Evolutionary conservation across 2,797 vertebrate species (phyloP).

Genomic region (Falco novaeseelandiae): DNA sequence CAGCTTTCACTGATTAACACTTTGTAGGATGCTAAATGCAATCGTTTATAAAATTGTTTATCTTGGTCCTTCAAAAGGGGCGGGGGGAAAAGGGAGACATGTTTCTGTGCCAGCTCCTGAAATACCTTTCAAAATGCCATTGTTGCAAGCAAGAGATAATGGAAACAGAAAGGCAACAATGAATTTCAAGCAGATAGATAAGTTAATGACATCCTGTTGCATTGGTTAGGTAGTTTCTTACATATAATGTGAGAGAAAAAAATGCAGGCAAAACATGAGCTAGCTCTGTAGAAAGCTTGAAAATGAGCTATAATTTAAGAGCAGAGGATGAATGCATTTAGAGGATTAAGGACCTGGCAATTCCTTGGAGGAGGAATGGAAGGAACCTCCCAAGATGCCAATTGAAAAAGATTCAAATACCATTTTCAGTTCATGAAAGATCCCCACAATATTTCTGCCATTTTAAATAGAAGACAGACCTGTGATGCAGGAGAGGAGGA

Average conservation of each 20-base stretch:
- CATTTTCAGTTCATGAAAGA: not conserved
- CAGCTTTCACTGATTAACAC: slow-evolving; percentile 74
- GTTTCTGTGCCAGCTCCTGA: slow-evolving; percentile 38
- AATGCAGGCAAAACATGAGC: not conserved
- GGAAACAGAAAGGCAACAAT: slow-evolving; percentile 35
- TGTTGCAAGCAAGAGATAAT: slow-evolving; percentile 50
- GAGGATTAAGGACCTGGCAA: slow-evolving; percentile 11
- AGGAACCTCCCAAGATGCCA: slow-evolving; percentile 28
- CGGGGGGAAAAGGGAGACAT: not conserved
- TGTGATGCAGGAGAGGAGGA: slow-evolving; percentile 26
- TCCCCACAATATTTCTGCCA: slow-evolving; percentile 10
- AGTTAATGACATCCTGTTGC: not conserved
- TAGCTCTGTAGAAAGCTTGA: not conserved
- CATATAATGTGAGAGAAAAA: not conserved
- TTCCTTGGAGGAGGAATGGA: slow-evolving; percentile 9
- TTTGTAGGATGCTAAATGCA: slow-evolving; percentile 67
- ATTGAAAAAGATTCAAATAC: slow-evolving; percentile 17
- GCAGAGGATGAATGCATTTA: not conserved
- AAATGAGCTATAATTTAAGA: not conserved
- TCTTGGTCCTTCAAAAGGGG: slow-evolving; percentile 57
- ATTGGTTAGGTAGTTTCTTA: not conserved
- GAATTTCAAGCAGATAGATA: slow-evolving; percentile 9
- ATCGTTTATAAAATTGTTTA: slow-evolving; percentile 59
- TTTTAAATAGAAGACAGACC: slow-evolving; percentile 14
- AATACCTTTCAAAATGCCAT: slow-evolving; percentile 31